Conservation (phyloP, 2,888 invertebrate genomes). For the Drepana falcataria region DNA sequence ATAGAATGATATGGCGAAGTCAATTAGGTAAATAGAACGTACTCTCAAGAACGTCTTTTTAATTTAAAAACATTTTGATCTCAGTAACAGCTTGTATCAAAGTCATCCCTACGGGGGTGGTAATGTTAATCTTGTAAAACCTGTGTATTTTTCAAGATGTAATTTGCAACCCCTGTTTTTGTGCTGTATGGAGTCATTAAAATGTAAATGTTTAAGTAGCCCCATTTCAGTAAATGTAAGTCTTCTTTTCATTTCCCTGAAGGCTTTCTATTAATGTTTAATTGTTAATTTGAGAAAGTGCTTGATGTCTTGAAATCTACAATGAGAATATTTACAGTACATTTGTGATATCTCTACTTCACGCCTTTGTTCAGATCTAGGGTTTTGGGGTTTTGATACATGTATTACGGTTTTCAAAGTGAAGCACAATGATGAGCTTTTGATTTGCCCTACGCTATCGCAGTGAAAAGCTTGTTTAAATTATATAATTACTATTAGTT, state of each 20-base stretch:
- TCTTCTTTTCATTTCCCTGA: conserved; percentile 28
- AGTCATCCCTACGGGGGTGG: conserved; percentile 45
- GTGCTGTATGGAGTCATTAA: conserved; percentile 35
- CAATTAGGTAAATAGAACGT: conserved; percentile 10
- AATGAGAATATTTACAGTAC: no score
- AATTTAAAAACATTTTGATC: conserved; percentile 53
- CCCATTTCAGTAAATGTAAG: conserved; percentile 27
- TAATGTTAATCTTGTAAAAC: conserved; percentile 58
- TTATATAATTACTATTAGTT: no score
- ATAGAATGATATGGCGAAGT: background rate
- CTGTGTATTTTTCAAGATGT: conserved; percentile 62
- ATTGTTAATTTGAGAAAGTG: conserved; percentile 9
- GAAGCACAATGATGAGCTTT: no score
- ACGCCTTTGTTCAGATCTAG: no score
- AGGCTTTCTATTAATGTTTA: conserved; percentile 26
- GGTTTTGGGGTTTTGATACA: no score
- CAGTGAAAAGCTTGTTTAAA: no score
- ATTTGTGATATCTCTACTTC: no score
- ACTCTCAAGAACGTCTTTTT: conserved; percentile 35
- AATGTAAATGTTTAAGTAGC: conserved; percentile 50
- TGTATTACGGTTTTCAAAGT: no score
- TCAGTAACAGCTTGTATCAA: conserved; percentile 59
- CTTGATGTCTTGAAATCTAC: background rate
- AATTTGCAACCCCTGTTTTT: conserved; percentile 59
- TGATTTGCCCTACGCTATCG: no score